Conservation (phyloP, 2,797 vertebrate genomes). For the Onychomys arenicola region DNA sequence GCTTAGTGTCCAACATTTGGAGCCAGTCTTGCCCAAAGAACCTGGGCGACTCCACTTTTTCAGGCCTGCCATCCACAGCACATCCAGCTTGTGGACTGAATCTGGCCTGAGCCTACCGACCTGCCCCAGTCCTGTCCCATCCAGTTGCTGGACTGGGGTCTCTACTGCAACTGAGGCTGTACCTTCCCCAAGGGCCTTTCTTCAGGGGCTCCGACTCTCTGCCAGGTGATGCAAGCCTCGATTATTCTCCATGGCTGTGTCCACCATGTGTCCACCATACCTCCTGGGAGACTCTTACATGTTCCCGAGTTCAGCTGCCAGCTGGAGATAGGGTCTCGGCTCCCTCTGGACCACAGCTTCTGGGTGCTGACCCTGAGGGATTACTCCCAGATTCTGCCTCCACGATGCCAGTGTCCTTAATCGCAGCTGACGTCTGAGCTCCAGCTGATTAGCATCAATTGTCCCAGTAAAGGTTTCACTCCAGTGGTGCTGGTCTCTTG, state of each 20-base stretch:
- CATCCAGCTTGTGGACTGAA: neutral
- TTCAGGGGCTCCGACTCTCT: neutral
- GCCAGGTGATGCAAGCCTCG: neutral
- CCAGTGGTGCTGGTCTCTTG: neutral
- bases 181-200: neutral
- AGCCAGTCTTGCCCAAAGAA: neutral
- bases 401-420: neutral
- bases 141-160: neutral
- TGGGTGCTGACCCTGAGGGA: neutral
- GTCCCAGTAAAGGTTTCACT: neutral
- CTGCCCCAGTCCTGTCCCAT: neutral
- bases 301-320: neutral
- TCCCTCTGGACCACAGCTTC: neutral
- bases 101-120: neutral
- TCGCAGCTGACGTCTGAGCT: neutral
- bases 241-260: neutral
- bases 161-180: too few relatives aligned
- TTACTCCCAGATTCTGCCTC: neutral
- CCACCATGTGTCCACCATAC: neutral
- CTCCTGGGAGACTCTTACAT: neutral
- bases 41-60: neutral
- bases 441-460: neutral
- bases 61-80: neutral
- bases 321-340: neutral
- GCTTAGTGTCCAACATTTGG: neutral